Evolutionary conservation across 2,113 vertebrate genomes (phyloP), one percentile per base, ranked within the genome.

Genomic region (Carassius gibelio): DNA sequence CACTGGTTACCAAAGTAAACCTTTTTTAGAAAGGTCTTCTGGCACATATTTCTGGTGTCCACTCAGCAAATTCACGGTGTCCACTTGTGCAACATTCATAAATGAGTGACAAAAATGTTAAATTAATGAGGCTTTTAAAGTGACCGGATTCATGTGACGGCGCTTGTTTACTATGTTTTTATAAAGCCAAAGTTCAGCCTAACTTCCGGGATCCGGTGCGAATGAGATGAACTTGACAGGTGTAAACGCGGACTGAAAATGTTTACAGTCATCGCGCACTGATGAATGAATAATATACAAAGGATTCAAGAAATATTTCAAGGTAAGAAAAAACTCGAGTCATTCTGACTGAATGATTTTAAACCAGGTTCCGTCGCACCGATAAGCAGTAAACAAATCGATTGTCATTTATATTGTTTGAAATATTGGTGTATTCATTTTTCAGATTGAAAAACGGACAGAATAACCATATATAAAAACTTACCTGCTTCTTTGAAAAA

Each of bases 121-220:
- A 75, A 52, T 52, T 23, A 26, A 14, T 30, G 36, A 4, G 6
- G 11, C 1, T 64, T 52, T 26, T 62, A 17, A 38, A 17, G 14
- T 11, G 14, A n/a, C 55, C 7, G 34, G 55, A 17, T 30, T 64
- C 79, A 68, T 68, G 78, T 81, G 79, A 81, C 78, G 48, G 3
- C 42, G 50, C n/a, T 17, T 48, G 78, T 81, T 81, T 48, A 81
- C 78, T 26, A 0, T n/a, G 76, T 79, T 79, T 59, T 61, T 42
- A 61, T 23, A n/a, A n/a, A 79, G 34, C 38, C 62, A 81, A 81
- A 81, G 61, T 81, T 81, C 79, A 81, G 17, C 3, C 62, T 19
- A n/a, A 68, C 79, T 81, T 81, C 78, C 78, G 78, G 78, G 78
- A 64, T 81, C 78, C 61, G 78, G 78, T 36, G 34, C 48, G 78